Evolutionary conservation across 2,113 vertebrate genomes (phyloP), one percentile per base, ranked within the genome.

Genomic region (Chionodraco myersi): DNA sequence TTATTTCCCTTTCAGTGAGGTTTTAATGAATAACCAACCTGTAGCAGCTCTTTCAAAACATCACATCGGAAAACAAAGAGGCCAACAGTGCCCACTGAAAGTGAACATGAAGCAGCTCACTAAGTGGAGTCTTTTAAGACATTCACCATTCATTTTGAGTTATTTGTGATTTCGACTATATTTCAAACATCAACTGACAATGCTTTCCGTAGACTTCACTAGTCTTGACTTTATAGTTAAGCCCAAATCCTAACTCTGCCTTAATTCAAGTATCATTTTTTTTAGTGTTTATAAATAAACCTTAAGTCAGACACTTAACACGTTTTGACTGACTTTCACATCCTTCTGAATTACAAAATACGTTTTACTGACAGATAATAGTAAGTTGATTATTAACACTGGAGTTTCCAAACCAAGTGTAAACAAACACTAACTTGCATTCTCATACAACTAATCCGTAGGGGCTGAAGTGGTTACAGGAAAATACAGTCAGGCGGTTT

Each of bases 401-500:
- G 80, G 80, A 82, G 34, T 84, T 90, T 82, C 83, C 86, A 70
- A 79, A 58, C 47, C 13, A 76, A 64, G 67, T 10, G 3, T 61
- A 52, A 81, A 51, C 47, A 68, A 72, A 79, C 13, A 57, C 12
- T 7, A 8, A n/a, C 5, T 9, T 61, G 11, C 12, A 15, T 13
- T 48, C 4, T 54, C 5, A 23, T 10, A 30, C n/a, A 14, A 11
- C 62, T 62, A 30, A 54, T 62, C 63, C 47, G 41, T 14, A 49
- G 21, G n/a, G 18, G 6, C 16, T 41, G 18, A 30, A 5, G 23
- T 70, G 84, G 7, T 70, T 52, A 53, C 45, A 68, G 62, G 68
- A 73, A 83, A 64, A 72, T 34, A 64, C 47, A 51, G 67, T 51
- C 18, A 16, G 11, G 34, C 47, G 21, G 47, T 3, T 30, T 1